Conservation (phyloP, 2,888 invertebrate genomes). For the Alviniconcha strummeri region DNA sequence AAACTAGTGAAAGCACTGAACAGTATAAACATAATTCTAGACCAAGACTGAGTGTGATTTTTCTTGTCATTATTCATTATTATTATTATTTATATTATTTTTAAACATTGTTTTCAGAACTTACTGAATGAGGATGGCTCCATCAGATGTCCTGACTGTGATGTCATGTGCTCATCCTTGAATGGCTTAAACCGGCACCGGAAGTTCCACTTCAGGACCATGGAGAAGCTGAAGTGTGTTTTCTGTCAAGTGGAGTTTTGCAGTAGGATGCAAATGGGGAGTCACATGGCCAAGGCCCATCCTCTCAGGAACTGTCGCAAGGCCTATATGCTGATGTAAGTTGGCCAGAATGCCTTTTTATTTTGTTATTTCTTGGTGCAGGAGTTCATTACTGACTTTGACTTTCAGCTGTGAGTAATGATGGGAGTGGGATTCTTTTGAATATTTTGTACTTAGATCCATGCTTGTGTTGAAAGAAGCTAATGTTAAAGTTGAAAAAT, state of each 20-base stretch:
- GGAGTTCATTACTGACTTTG: too few species aligned
- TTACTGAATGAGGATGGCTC: conserved; percentile 16
- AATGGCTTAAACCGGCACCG: conserved; percentile 27
- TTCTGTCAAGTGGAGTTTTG: conserved; percentile 4
- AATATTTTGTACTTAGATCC: too few species aligned
- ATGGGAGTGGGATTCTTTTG: too few species aligned
- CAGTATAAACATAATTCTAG: too few species aligned
- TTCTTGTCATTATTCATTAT: too few species aligned
- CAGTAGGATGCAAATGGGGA: neutral
- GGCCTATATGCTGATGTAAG: conserved; percentile 10
- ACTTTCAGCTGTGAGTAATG: too few species aligned
- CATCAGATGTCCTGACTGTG: conserved; percentile 23
- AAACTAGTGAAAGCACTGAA: too few species aligned
- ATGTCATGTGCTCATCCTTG: conserved; percentile 25
- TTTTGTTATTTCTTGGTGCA: too few species aligned
- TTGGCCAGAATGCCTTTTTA: neutral
- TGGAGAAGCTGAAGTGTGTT: conserved; percentile 28
- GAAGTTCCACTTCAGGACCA: conserved; percentile 23
- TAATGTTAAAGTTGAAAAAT: too few species aligned
- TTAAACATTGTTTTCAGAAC: neutral
- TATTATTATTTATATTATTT: neutral
- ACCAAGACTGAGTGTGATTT: too few species aligned
- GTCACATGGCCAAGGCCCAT: conserved; percentile 14
- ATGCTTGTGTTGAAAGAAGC: too few species aligned
- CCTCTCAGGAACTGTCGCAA: conserved; percentile 13